A percentile compares a stretch with the other conserved stretches of the same genome.
Conservation (phyloP, 2,888 invertebrate genomes). For the Tenthredo livida region DNA sequence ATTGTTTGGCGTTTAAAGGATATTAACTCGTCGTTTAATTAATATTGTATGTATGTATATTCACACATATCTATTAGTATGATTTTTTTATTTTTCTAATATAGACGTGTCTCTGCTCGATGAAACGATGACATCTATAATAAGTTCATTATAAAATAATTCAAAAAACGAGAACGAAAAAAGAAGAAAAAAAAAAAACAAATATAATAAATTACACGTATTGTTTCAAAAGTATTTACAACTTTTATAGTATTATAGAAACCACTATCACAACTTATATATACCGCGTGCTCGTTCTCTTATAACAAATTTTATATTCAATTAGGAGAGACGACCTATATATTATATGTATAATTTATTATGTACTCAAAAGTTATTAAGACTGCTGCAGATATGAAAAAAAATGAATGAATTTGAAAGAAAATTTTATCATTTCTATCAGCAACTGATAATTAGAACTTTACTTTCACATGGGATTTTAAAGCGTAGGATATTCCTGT, state of each 20-base stretch:
- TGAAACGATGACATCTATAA: conserved; percentile 31
- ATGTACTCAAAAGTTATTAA: neutral
- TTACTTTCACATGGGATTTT: conserved; percentile 35
- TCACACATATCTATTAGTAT: conserved; percentile 21
- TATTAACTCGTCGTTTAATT: conserved; percentile 32
- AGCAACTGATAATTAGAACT: neutral
- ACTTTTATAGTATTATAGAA: conserved; percentile 12
- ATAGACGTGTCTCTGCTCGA: conserved; percentile 33
- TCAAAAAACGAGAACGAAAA: neutral
- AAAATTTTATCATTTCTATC: neutral
- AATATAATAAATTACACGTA: neutral
- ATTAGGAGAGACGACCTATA: neutral
- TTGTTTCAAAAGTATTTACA: conserved; percentile 51
- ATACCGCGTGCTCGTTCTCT: neutral
- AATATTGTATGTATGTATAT: neutral
- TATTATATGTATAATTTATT: neutral
- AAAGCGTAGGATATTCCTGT: neutral
- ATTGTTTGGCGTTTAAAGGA: conserved; percentile 36
- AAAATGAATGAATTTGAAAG: neutral
- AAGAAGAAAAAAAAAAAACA: neutral
- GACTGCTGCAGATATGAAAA: neutral
- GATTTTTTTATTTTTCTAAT: neutral
- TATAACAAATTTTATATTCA: neutral
- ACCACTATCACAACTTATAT: neutral
- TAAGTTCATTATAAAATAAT: neutral